phyloP scores from a whole-genome alignment of 2,113 vertebrate genomes.

The Chiloscyllium plagiosum region DNA sequence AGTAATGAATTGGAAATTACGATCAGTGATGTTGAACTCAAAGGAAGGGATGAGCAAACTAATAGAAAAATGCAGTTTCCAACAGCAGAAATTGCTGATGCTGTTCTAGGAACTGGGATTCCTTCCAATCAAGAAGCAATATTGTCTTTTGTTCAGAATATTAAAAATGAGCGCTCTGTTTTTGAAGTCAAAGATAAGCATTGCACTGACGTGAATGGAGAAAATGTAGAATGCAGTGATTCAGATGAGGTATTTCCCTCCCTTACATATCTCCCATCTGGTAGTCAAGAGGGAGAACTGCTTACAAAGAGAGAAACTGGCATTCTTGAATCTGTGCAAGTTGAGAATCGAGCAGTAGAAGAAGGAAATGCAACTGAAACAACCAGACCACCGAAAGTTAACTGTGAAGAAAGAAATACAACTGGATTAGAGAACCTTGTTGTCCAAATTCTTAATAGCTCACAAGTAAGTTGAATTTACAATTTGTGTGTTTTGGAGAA shows the following conservation, averaged over 20 bases:
- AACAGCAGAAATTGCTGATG: slow-evolving; percentile 67
- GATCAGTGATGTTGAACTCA: slow-evolving; percentile 52
- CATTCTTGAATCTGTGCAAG: slow-evolving; percentile 52
- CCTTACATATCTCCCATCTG: neutral
- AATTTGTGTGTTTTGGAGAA: neutral
- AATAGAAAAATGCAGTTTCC: slow-evolving; percentile 54
- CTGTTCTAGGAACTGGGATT: slow-evolving; percentile 60
- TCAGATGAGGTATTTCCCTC: slow-evolving; percentile 38
- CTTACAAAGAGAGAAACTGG: slow-evolving; percentile 47
- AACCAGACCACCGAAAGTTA: slow-evolving; percentile 76
- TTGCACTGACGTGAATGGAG: slow-evolving; percentile 48
- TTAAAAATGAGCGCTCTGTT: slow-evolving; percentile 47
- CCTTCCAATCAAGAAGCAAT: slow-evolving; percentile 52
- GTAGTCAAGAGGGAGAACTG: slow-evolving; percentile 39
- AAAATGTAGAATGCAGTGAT: slow-evolving; percentile 33
- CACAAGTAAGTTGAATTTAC: slow-evolving; percentile 63
- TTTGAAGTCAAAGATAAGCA: slow-evolving; percentile 26
- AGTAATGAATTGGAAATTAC: slow-evolving; percentile 22
- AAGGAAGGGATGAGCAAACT: slow-evolving; percentile 45
- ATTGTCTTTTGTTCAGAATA: slow-evolving; percentile 65
- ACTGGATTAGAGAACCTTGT: slow-evolving; percentile 59
- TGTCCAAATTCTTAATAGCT: slow-evolving; percentile 78
- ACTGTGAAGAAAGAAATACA: slow-evolving; percentile 76
- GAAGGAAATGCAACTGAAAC: slow-evolving; percentile 71
- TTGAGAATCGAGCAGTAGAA: slow-evolving; percentile 45